Base-by-base conservation (phyloP, 2,113 vertebrate genomes). In the Hepsetus odoe region DNA sequence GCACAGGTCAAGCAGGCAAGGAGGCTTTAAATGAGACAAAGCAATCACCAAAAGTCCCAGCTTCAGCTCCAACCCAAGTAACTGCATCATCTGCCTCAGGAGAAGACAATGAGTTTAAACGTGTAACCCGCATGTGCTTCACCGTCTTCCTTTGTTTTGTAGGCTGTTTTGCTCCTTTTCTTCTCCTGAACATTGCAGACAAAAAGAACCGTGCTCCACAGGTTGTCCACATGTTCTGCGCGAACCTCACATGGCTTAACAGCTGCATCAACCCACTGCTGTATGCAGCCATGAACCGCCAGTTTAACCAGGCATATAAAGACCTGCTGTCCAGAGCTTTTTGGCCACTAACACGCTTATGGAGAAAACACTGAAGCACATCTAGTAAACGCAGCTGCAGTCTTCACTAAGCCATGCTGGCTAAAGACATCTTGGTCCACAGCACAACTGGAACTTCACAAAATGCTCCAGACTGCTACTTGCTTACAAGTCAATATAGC, bases 171-270 rank as follows among this genome's bases (percentile, higher is more conserved):
- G 91, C 89, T 0, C 95, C 95, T 1, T 96, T 96, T 86, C 35
- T 96, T 56, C 64, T 96, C 33, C 84, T 97, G 61, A 96, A 95
- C 82, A 93, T 95, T 44, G 83, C 86, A 0, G 95, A 96, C 74
- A 90, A 91, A 68, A 72, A n/a, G 0, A 91, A 85, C 49, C 82
- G 33, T 0, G 93, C 94, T 14, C 96, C 95, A 0, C 92, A 86
- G 18, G 83, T 92, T 0, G 35, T 93, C 28, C 93, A 96, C 83
- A 95, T 96, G 95, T 85, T 96, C 12, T 92, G 92, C 13, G 94
- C 94, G 59, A 96, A 96, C 83, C 89, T 96, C 72, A 95, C 94
- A 35, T 97, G 96, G 95, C 91, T 96, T 69, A 97, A 95, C 71
- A 93, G 93, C 74, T 96, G 95, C 74, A 94, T 96, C 73, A 97